A percentile compares a stretch with the other conserved stretches of the same genome.
Evolutionary conservation across 1,140 invertebrate genomes (phyloP).

Genomic region (Trachelipus rathkii): DNA sequence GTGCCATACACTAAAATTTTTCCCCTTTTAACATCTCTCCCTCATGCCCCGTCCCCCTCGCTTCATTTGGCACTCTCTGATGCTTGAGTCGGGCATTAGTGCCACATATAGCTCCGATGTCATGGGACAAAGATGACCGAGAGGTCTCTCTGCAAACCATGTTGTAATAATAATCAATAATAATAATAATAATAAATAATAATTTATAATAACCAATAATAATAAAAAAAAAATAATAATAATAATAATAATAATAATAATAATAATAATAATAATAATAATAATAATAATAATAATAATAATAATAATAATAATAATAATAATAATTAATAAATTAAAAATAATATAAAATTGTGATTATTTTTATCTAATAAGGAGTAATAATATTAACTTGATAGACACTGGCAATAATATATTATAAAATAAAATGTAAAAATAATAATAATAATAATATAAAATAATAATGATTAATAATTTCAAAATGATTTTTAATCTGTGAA

Average conservation of each 20-base stretch:
- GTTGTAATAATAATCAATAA: not conserved
- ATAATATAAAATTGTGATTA: no score
- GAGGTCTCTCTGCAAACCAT: not conserved
- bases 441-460: no score
- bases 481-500: no score
- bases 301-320: conserved; percentile 16
- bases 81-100: conserved; percentile 28
- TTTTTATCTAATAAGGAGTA: no score
- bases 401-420: no score
- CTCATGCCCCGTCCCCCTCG: conserved; percentile 1
- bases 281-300: conserved; percentile 19
- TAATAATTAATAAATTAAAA: no score
- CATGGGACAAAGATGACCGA: conserved; percentile 26
- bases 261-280: conserved; percentile 30
- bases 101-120: conserved; percentile 44
- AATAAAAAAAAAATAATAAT: conserved; percentile 10
- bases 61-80: conserved; percentile 31
- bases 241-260: conserved; percentile 29
- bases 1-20: no score
- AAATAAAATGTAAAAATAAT: no score
- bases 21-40: not conserved
- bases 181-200: not conserved
- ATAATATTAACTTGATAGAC: no score
- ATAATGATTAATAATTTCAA: no score
- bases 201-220: no score